phyloP scores from a whole-genome alignment of 2,888 invertebrate species.

The Neoscelio sp. region DNA sequence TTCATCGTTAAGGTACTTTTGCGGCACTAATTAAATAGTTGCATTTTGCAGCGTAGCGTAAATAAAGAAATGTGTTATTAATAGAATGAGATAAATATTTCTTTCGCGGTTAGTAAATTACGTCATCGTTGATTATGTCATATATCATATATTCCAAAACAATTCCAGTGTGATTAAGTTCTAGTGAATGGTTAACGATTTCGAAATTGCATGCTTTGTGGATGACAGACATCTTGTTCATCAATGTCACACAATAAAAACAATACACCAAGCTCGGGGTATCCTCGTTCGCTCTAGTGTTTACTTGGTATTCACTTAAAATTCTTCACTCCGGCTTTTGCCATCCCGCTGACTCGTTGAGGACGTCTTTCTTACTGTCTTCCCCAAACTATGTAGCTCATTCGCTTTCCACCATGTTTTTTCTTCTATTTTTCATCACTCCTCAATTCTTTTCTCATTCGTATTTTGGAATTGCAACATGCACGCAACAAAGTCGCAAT shows the following conservation, averaged over 20 bases:
- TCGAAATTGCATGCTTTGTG: conserved; percentile 44
- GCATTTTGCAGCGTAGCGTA: no score
- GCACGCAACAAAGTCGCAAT: conserved; percentile 61
- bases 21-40: no score
- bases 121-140: no score
- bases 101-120: no score
- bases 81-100: no score
- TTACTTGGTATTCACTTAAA: conserved; percentile 71
- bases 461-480: conserved; percentile 61
- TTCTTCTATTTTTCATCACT: conserved; percentile 11
- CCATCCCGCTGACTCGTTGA: conserved; percentile 57
- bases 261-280: conserved; percentile 30
- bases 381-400: background rate
- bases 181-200: conserved; percentile 41
- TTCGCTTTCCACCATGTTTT: conserved; percentile 1
- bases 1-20: no score
- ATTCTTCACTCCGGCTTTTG: conserved; percentile 67
- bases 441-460: conserved; percentile 58
- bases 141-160: no score
- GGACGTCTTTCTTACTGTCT: conserved; percentile 50
- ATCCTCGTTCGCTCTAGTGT: conserved; percentile 46
- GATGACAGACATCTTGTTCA: conserved; percentile 53
- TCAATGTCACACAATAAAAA: conserved; percentile 59
- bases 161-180: conserved; percentile 42
- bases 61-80: no score